Evolutionary conservation across 2,888 invertebrate genomes (phyloP).

Genomic region (Elegia similella): DNA sequence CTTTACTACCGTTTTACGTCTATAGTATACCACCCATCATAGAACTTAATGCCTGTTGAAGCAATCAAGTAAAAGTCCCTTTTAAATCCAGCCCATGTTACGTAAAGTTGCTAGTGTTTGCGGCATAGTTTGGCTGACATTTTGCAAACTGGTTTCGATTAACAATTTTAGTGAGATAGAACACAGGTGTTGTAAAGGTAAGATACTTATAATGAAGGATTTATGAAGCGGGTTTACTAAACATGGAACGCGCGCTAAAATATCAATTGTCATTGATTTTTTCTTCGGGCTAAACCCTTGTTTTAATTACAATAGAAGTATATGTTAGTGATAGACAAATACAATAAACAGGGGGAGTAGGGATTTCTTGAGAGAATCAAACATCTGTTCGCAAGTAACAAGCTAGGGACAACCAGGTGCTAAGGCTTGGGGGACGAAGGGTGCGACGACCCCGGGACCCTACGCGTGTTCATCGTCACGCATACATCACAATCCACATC

Average conservation of each 20-base stretch:
- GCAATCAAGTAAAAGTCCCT: constrained; percentile 35
- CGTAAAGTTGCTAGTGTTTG: constrained; percentile 39
- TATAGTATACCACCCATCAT: constrained; percentile 28
- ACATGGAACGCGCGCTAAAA: not conserved
- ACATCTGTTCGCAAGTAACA: constrained; percentile 69
- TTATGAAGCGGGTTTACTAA: constrained; percentile 23
- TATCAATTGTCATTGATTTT: not conserved
- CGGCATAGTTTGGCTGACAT: constrained; percentile 50
- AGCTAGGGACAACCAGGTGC: constrained; percentile 69
- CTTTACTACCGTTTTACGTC: constrained; percentile 38
- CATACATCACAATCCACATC: constrained; percentile 42
- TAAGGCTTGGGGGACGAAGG: constrained; percentile 63
- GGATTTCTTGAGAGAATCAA: constrained; percentile 50
- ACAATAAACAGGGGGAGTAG: constrained; percentile 31
- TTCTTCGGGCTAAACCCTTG: not conserved
- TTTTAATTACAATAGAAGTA: constrained; percentile 25
- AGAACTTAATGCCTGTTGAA: constrained; percentile 29
- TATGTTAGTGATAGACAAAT: not conserved
- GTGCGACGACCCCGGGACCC: constrained; percentile 74
- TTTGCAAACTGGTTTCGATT: constrained; percentile 52
- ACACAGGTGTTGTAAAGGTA: constrained; percentile 40
- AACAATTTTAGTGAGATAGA: constrained; percentile 37
- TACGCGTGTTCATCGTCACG: constrained; percentile 57
- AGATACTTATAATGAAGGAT: constrained; percentile 20
- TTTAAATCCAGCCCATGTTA: constrained; percentile 40